Evolutionary conservation across 2,888 invertebrate genomes (phyloP), one percentile per base, ranked within the genome.

Genomic region (Limnephilus marmoratus): DNA sequence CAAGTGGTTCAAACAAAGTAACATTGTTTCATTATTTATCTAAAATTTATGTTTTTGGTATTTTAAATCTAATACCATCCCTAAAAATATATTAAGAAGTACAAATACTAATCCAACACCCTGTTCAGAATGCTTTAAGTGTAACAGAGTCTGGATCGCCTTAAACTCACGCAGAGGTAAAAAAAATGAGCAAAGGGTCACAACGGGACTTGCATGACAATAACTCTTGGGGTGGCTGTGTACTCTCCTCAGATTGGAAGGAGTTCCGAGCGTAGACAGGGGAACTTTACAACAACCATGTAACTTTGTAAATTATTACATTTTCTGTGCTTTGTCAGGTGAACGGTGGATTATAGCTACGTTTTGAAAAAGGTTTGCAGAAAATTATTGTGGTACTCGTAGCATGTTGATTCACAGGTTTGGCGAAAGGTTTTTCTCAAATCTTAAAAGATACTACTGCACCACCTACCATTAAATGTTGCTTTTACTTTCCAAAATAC

Each of bases 161-260:
- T 86, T 13, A 83, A 83, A 86, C 86, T 49, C 29, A 86, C 41
- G 86, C 37, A 37, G 86, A 45, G 53, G 49, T 29, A 45, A 90
- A 90, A 37, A 83, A 90, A 90, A 85, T 49, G 90, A 49, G 83
- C 82, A 53, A 90, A 80, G 31, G 90, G 90, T 90, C 53, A 90
- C 83, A 31, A n/a, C 49, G 34, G 37, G 90, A 90, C 90, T 90
- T 90, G 90, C 85, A 90, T 90, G 34, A 90, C 90, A 85, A 90
- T 90, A 83, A 85, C 83, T 83, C 90, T 90, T 12, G 9, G 83
- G 83, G 37, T 83, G 37, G 83, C n/a, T 15, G 24, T 34, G 24
- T 37, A 34, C 24, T 68, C 68, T 68, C 5, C 68, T 68, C 68
- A 24, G 68, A n/a, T 68, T 68, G 24, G 68, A 68, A 68, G 68